Evolutionary conservation across 2,797 vertebrate genomes (phyloP).

Genomic region (Falco berigora): DNA sequence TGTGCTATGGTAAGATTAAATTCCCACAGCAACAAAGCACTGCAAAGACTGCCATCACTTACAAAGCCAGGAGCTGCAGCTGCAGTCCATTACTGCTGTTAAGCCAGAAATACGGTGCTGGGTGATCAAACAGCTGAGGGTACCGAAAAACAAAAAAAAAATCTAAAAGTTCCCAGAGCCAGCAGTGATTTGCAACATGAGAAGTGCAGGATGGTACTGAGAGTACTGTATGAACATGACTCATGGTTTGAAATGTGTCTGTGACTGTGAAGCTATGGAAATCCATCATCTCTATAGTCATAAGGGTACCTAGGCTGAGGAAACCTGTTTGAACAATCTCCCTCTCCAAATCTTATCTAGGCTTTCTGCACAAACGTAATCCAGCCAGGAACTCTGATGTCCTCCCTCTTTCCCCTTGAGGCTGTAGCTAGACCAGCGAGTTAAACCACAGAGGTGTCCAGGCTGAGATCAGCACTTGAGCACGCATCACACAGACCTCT

Average conservation of each 20-base stretch:
- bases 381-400: not conserved
- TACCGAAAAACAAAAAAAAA: not conserved
- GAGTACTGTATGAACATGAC: accelerated
- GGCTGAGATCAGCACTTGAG: not conserved
- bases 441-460: not conserved
- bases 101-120: not conserved
- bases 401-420: not conserved
- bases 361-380: not conserved
- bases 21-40: not conserved
- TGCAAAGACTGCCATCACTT: not conserved
- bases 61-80: not conserved
- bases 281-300: not conserved
- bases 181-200: not conserved
- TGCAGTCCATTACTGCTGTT: not conserved
- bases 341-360: not conserved
- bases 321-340: not conserved
- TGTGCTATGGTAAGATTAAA: not conserved
- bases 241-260: accelerated
- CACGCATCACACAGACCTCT: not conserved
- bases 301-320: not conserved
- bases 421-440: not conserved
- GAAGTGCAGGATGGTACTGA: not conserved
- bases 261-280: not conserved
- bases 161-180: not conserved
- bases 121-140: not conserved